Evolutionary conservation across 2,888 invertebrate genomes (phyloP).

Genomic region (Eucriotettix oculatus): DNA sequence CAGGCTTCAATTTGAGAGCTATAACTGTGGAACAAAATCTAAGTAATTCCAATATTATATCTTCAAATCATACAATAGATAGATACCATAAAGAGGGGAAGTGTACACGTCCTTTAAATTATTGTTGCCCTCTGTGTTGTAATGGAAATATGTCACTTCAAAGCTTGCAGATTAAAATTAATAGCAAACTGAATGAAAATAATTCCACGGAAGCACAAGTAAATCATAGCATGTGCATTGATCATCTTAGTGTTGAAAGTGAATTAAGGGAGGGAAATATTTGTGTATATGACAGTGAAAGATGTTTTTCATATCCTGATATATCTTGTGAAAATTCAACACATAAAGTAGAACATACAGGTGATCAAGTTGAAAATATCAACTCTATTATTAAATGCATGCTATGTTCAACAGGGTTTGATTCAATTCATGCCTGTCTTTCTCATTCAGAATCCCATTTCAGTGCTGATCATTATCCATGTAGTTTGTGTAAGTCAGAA

Average conservation of each 20-base stretch:
- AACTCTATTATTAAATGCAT: no score
- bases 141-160: slow-evolving; percentile 7
- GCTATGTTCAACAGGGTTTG: no score
- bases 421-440: slow-evolving; percentile 3
- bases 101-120: not conserved
- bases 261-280: no score
- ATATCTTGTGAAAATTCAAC: no score
- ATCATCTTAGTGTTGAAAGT: no score
- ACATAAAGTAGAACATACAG: no score
- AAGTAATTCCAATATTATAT: not conserved
- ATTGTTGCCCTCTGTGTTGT: slow-evolving; percentile 9
- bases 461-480: slow-evolving; percentile 7
- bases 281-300: no score
- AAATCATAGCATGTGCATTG: no score
- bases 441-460: slow-evolving; percentile 6
- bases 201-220: no score
- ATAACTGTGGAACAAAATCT: not conserved
- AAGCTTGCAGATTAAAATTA: not conserved
- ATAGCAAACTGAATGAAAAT: no score
- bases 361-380: no score
- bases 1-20: not conserved
- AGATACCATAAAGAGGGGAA: not conserved
- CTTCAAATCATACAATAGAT: not conserved
- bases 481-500: slow-evolving; percentile 8
- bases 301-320: no score